Base-by-base conservation (phyloP, 2,797 vertebrate species). In the Thaleichthys pacificus region DNA sequence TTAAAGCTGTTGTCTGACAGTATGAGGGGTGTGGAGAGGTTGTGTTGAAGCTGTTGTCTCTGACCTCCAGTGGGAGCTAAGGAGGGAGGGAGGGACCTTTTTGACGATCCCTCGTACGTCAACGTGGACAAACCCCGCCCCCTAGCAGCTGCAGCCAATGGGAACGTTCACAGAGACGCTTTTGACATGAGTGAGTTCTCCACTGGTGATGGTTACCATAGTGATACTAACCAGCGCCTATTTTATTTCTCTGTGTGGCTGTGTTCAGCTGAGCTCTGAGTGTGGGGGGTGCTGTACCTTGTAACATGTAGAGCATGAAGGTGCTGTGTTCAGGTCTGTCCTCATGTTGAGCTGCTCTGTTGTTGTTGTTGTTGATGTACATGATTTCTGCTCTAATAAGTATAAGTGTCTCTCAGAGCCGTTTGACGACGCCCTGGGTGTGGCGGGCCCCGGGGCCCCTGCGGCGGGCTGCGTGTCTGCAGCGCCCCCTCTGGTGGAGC, bases 141-240 rank as follows among this genome's bases (percentile, higher is more conserved):
- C 22, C 89, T 89, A 11, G 88, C 68, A 2, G 21, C 66, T 0
- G 66, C 93, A 0, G 70, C 95, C 69, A 96, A 96, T 79, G 97
- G 97, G 76, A 94, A 93, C 0, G 35, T 91, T 22, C 95, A 98
- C 87, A 93, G 95, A 72, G 97, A 98, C 71, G 95, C 95, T 49
- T 99, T 99, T 1, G 97, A 99, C 84, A 99, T 99, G 97, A 99
- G 97, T 99, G 87, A 94, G 97, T 93, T 22, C 17, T 11, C 69
- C 4, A 57, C n/a, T 1, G 14, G 1, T 28, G 26, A 28, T 3
- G 26, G 26, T 28, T 28, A 28, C 2, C 26, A 28, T 28, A 28
- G 26, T 28, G 26, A 28, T 28, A 28, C 26, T 28, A 28, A 28
- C 26, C 26, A 28, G 26, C 3, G 26, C 26, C 26, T 28, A 28